Percentiles rank a stretch among this genome's conserved stretches.
Evolutionary conservation across 2,113 vertebrate genomes (phyloP).

Genomic region (Dendropsophus ebraccatus): DNA sequence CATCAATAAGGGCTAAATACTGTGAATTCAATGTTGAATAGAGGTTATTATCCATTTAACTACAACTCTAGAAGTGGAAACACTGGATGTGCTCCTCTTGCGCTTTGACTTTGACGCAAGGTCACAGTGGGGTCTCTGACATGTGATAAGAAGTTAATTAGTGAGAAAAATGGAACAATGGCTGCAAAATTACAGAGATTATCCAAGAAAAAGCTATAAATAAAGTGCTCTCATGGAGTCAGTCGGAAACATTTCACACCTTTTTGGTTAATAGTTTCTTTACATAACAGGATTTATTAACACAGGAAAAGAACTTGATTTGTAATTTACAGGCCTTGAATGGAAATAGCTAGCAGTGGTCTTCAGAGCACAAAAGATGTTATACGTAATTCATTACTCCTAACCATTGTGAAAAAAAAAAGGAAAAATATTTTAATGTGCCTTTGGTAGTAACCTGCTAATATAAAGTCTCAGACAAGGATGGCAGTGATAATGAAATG

Average conservation of each 20-base stretch:
- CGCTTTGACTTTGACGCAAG: slow-evolving; percentile 30
- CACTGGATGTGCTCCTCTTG: background rate
- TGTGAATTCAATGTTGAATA: background rate
- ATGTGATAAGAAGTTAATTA: slow-evolving; percentile 48
- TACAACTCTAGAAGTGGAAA: background rate
- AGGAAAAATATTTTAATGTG: background rate
- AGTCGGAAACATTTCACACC: background rate
- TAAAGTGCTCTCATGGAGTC: background rate
- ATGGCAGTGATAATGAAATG: too few relatives aligned
- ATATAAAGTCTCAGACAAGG: too few relatives aligned
- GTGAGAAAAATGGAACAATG: slow-evolving; percentile 28
- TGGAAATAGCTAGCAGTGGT: background rate
- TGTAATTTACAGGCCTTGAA: background rate
- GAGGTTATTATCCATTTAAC: background rate
- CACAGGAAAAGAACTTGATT: background rate
- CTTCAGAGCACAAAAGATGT: background rate
- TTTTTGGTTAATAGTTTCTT: slow-evolving; percentile 10
- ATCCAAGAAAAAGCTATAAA: slow-evolving; percentile 38
- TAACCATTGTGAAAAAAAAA: background rate
- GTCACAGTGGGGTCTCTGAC: slow-evolving; percentile 35
- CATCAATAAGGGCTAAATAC: too few relatives aligned
- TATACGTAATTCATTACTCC: background rate
- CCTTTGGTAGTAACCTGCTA: too few relatives aligned
- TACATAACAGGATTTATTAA: background rate
- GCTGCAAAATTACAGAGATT: slow-evolving; percentile 38